Evolutionary conservation across 2,888 invertebrate genomes (phyloP), one percentile per base, ranked within the genome.

Genomic region (Mythimna loreyi): DNA sequence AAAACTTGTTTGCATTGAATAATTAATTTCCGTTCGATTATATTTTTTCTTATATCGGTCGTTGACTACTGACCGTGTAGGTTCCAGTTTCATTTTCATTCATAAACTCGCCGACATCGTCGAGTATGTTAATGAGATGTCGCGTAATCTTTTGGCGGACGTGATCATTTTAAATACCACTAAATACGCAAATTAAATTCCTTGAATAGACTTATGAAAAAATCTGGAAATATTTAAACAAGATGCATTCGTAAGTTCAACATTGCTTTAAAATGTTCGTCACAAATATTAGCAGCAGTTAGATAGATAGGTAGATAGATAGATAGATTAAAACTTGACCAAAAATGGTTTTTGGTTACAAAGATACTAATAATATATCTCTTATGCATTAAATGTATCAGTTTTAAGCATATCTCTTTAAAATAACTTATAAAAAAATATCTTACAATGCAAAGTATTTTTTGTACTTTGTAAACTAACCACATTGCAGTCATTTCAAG

Each of bases 121-220:
- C 40, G 9, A 23, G 47, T 69, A 77, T 77, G 70, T 23, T 25
- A 73, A 76, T 72, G 23, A 49, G 58, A 7, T 1, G 16, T 13
- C 21, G 16, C 30, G n/a, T 19, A 25, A 40, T 28, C 3, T 11
- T 21, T 59, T 3, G 49, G 11, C 60, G 11, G n/a, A 40, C 50
- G 49, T 23, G 45, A 50, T 19, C n/a, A n/a, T 30, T n/a, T 63
- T 30, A 25, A 69, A 70, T 63, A 21, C 63, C 36, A 70, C 9
- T 9, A 36, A 40, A n/a, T 47, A 47, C 53, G 21, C 30, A 43
- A 19, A 40, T 49, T 40, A 2, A 5, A 43, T 63, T 74, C 40
- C 55, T 43, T 21, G 25, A 33, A 73, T 19, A 30, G 1, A 28
- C 16, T 23, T 28, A 11, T 30, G 36, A 43, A 73, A 36, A 21